These are phyloP conservation scores for Cariama cristata DNA, from an alignment of 2,113 vertebrate genomes.

Conservation along the genomic window DNA sequence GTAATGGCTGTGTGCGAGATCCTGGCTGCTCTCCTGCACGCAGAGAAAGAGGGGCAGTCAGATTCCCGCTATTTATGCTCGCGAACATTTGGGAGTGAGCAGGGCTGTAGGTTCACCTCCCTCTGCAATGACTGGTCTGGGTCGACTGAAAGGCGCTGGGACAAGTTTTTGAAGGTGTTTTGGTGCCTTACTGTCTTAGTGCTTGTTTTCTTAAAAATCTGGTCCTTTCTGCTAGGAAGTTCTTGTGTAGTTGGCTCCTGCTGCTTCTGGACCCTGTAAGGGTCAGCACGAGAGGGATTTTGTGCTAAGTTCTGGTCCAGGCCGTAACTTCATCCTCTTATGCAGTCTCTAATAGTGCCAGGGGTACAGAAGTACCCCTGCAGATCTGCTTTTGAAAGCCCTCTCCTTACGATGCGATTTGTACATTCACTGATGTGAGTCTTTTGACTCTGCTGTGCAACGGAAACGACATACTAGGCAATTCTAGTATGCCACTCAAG, in stretches of 20 bases:
- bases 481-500: not conserved
- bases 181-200: not conserved
- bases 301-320: not conserved
- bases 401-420: not conserved
- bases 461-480: not conserved
- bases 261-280: not conserved
- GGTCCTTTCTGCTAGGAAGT: not conserved
- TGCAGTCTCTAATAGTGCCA: not conserved
- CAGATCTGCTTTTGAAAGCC: not conserved
- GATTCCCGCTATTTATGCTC: not conserved
- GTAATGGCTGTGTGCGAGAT: not conserved
- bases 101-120: not conserved
- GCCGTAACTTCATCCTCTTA: not conserved
- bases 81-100: not conserved
- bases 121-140: not conserved
- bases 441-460: not conserved
- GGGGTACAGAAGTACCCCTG: no score
- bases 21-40: not conserved
- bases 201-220: not conserved
- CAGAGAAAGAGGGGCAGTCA: not conserved
- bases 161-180: not conserved
- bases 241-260: not conserved
- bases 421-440: not conserved
- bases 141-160: rapidly evolving
- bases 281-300: not conserved